Base-by-base conservation (phyloP, 2,113 vertebrate genomes). In the Turnix velox region DNA sequence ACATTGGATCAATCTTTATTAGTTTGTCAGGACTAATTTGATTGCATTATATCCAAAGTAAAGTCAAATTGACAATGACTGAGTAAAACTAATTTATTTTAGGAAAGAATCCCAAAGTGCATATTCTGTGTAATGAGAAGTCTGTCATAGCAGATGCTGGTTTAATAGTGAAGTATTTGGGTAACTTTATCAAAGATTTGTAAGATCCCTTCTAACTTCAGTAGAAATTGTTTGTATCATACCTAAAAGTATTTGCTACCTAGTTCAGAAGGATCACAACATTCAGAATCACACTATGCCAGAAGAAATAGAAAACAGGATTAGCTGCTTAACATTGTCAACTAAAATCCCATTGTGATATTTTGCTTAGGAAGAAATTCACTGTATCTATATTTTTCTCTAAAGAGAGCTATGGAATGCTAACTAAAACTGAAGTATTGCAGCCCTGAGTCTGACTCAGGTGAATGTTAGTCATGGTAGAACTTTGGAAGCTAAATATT, bases 21-120 rank as follows among this genome's bases (percentile, higher is more conserved):
- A 66, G 54, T 76, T 92, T 91, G 77, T 93, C 92, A 87, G n/a
- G 45, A 48, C 52, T 91, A 84, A 91, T 90, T 85, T 92, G 63
- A n/a, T 89, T 81, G 48, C 22, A 76, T 35, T 35, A 40, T 91
- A 63, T 35, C 33, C 43, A 51, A 79, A 85, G 58, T 54, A 28
- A 91, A 75, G 42, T 78, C 6, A 59, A 66, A 94, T 54, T 84
- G 54, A 74, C 91, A 92, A 84, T 87, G 86, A 93, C 62, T 73
- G 59, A 35, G 48, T 65, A 48, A 62, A 94, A 78, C 42, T 43
- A 17, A 11, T 87, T 93, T 72, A 55, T 84, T 91, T 84, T 52
- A 72, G 43, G 2, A 3, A 54, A 75, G 55, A 51, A 67, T 10
- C 7, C 15, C 11, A 27, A 93, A 59, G 37, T 37, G 15, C 15